A percentile compares a stretch with the other conserved stretches of the same genome.
These are phyloP conservation scores for Scyliorhinus canicula DNA, from an alignment of 2,797 vertebrate species.

Conservation along the genomic window DNA sequence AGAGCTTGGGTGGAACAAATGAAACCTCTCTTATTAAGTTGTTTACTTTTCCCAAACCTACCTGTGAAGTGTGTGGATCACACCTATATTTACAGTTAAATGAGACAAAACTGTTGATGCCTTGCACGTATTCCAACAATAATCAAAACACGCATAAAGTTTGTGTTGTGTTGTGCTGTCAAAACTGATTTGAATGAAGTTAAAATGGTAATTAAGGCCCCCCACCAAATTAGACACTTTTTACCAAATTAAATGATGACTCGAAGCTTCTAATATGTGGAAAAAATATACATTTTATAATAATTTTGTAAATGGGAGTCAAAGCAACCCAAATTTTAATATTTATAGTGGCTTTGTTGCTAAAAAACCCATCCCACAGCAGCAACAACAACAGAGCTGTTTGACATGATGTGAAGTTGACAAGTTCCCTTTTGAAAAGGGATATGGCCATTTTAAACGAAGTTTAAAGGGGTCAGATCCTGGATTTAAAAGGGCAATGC, in stretches of 20 bases:
- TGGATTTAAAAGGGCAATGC: slow-evolving; percentile 37
- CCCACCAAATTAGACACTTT: not conserved
- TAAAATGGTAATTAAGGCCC: slow-evolving; percentile 20
- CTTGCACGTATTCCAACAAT: not conserved
- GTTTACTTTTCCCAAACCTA: not conserved
- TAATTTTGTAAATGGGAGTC: not conserved
- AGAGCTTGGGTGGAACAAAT: not conserved
- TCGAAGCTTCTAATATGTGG: not conserved
- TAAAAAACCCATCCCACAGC: not conserved
- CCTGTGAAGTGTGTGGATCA: not conserved
- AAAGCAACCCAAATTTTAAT: not conserved
- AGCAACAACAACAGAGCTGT: slow-evolving; percentile 28
- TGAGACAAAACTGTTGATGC: not conserved
- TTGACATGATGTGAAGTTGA: slow-evolving; percentile 36
- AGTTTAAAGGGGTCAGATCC: slow-evolving; percentile 38
- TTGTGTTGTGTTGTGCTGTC: not conserved
- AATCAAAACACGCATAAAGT: not conserved
- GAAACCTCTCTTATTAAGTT: not conserved
- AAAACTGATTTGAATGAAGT: not conserved
- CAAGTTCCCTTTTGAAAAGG: slow-evolving; percentile 34
- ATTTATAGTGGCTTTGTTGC: not conserved
- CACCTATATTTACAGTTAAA: not conserved
- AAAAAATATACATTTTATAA: slow-evolving; percentile 10
- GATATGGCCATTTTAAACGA: slow-evolving; percentile 38
- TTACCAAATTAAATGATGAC: not conserved